Conservation (phyloP, 2,113 vertebrate genomes). For the Ciconia boyciana region DNA sequence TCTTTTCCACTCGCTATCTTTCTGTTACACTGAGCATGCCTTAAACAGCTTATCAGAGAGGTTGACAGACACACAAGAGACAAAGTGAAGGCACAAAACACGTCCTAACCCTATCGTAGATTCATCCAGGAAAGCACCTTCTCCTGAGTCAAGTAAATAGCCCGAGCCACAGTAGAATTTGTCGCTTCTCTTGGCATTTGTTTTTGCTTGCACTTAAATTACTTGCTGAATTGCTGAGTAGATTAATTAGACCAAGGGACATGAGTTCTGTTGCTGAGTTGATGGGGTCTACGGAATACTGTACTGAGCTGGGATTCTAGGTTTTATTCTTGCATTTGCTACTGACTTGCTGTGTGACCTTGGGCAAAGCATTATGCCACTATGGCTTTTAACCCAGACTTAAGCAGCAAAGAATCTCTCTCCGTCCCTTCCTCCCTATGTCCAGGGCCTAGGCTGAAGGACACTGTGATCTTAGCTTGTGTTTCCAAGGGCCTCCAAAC, state of each 20-base stretch:
- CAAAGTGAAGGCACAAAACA: background rate
- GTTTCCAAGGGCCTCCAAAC: background rate
- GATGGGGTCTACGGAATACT: background rate
- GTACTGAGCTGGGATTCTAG: background rate
- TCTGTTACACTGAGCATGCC: background rate
- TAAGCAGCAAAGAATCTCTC: background rate
- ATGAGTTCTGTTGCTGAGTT: background rate
- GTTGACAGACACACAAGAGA: background rate
- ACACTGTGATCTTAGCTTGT: background rate
- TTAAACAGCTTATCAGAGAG: background rate
- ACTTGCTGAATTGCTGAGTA: background rate
- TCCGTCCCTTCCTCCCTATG: background rate
- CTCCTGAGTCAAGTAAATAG: background rate
- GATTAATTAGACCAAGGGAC: background rate
- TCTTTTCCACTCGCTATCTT: background rate
- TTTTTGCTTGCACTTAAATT: background rate
- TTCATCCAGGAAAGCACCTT: background rate
- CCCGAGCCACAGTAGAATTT: background rate
- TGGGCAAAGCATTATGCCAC: background rate
- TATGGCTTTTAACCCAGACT: background rate
- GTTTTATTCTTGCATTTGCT: background rate
- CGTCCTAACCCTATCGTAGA: background rate
- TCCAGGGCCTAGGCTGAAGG: background rate
- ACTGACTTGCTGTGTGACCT: background rate
- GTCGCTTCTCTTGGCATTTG: background rate